Evolutionary conservation across 2,888 invertebrate genomes (phyloP).

Genomic region (Scelioninae gen. 1): DNA sequence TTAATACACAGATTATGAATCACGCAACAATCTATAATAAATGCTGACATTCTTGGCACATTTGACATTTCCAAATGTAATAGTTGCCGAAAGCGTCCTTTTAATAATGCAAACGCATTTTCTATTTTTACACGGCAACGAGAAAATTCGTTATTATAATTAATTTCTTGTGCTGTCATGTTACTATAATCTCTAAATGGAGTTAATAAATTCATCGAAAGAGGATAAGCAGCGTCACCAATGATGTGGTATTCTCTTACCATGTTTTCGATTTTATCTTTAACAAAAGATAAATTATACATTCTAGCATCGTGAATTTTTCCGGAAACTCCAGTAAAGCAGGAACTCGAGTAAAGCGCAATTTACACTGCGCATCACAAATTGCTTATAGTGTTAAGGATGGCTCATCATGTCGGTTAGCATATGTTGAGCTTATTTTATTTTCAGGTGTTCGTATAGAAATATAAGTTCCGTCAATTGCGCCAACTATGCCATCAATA

Average conservation of each 20-base stretch:
- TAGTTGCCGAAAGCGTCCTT: background rate
- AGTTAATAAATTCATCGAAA: too few species aligned
- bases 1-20: conserved; percentile 17
- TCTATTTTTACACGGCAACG: conserved; percentile 2
- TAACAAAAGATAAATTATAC: conserved; percentile 11
- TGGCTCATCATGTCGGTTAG: conserved; percentile 17
- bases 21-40: conserved; percentile 1
- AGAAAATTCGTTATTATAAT: conserved; percentile 2
- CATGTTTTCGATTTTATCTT: conserved; percentile 1
- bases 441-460: background rate
- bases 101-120: conserved; percentile 11
- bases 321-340: background rate
- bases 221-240: too few species aligned
- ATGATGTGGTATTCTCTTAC: background rate
- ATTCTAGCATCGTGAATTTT: background rate
- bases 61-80: background rate
- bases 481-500: conserved; percentile 17
- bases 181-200: too few species aligned
- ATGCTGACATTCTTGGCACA: background rate
- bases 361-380: conserved; percentile 4
- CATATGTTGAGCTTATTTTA: background rate
- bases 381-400: conserved; percentile 8
- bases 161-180: background rate
- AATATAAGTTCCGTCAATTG: conserved; percentile 6
- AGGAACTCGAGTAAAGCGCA: too few species aligned